Base-by-base conservation (phyloP, 2,888 invertebrate genomes). In the Dioctria rufipes region DNA sequence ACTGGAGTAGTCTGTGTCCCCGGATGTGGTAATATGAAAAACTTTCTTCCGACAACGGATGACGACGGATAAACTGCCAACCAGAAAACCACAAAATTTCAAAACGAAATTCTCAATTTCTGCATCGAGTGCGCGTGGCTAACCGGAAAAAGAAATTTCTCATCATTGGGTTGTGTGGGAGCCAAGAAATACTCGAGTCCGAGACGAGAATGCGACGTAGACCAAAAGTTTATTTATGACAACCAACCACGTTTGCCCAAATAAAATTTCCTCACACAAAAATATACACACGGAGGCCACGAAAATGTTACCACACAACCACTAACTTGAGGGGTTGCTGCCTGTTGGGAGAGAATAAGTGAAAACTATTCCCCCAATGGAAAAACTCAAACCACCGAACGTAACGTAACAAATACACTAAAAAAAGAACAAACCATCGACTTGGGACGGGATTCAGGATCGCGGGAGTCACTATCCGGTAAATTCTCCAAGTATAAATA, bases 201-300 rank as follows among this genome's bases (percentile, higher is more conserved):
- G n/a, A 25, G 60, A 13, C 43, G 46, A 60, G 43, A 8, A 61
- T 40, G 8, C 46, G 46, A 46, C 5, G 8, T 39, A 25, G 39
- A 40, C 13, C 37, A 58, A 65, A 69, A 61, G 77, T 82, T 80
- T 82, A 82, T 82, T 81, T 82, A 81, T 83, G 84, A 84, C 85
- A 85, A 86, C 88, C 87, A 88, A 87, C 87, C 86, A 87, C 86
- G 87, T 87, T 87, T 86, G 87, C 87, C 88, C 88, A 84, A 86
- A 86, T 86, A 87, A 87, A 87, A 54, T 73, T 42, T 43, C 87
- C 88, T 86, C 88, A 88, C 87, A 79, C 73, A 46, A 69, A 51
- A 63, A 67, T 49, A 87, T 87, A 86, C 86, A 25, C 25, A 25
- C 25, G 25, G 25, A 25, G 51, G 87, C 88, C 88, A 86, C 86